Base-by-base conservation (phyloP, 2,113 vertebrate species). In the Hymenochirus boettgeri region DNA sequence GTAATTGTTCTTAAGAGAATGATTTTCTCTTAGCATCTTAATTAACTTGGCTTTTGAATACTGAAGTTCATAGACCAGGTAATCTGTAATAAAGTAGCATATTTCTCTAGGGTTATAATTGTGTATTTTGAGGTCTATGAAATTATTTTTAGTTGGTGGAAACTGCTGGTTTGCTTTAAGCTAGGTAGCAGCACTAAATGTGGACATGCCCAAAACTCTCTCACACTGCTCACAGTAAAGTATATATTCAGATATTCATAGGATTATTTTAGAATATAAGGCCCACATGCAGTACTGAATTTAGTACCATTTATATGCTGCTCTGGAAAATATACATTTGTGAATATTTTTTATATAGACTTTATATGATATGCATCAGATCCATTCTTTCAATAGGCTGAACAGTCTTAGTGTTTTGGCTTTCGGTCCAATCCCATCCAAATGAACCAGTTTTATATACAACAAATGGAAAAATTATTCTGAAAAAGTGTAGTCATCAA, bases 241-340 rank as follows among this genome's bases (percentile, higher is more conserved):
- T 48, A 15, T 13, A 31, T 21, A 17, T 56, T 27, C 7, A 8
- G 7, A 33, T 25, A 26, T 37, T n/a, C 33, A 27, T 51, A 2
- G 47, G 54, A 33, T 5, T 57, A 12, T 13, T 10, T 59, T 29
- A 19, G 8, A 5, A 48, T 12, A 35, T 8, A 37, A 9, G 18
- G 35, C 26, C 45, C 26, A 26, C 63, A 58, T 50, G 62, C 53
- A 50, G 23, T 33, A 50, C 4, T 13, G 26, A n/a, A 18, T 22
- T 45, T 39, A 42, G 48, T 69, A 69, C 65, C 57, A 12, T 60
- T 12, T 53, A 67, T 35, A 60, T 60, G 47, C 56, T 48, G 22
- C 37, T 27, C 33, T 18, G 59, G 24, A 2, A 58, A 39, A 58
- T 37, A 57, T 21, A 31, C 18, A 31, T 56, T 39, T 35, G 54